phyloP scores from a whole-genome alignment of 2,113 vertebrate genomes.

The Macquaria australasica region DNA sequence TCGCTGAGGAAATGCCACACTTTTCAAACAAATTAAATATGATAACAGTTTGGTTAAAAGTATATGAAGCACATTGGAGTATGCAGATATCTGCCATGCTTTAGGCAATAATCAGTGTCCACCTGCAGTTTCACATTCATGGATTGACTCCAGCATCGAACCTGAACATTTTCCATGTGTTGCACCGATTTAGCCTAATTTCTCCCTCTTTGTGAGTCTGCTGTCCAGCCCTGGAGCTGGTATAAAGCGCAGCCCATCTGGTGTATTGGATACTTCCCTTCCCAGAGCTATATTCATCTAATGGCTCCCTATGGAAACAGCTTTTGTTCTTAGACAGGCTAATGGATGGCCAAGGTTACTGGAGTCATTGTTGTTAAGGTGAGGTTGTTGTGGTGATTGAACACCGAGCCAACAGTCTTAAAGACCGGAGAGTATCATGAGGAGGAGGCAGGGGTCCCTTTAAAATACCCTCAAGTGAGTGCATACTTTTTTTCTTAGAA shows the following conservation, averaged over 20 bases:
- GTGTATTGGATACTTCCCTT: constrained; percentile 71
- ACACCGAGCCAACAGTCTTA: constrained; percentile 46
- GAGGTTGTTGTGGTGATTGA: constrained; percentile 72
- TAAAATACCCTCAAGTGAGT: constrained; percentile 42
- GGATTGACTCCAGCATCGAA: constrained; percentile 40
- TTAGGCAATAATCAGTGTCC: constrained; percentile 43
- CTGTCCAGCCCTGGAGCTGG: constrained; percentile 70
- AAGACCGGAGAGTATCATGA: constrained; percentile 41
- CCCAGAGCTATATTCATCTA: constrained; percentile 75
- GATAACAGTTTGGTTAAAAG: constrained; percentile 1
- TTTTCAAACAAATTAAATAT: not conserved
- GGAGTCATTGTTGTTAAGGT: constrained; percentile 75
- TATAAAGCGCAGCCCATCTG: constrained; percentile 75
- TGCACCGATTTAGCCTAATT: constrained; percentile 59
- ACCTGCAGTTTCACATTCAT: constrained; percentile 49
- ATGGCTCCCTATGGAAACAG: constrained; percentile 76
- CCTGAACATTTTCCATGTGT: constrained; percentile 54
- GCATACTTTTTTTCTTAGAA: not conserved
- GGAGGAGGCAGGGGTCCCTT: constrained; percentile 49
- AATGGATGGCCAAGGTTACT: constrained; percentile 76
- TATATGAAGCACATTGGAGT: not conserved
- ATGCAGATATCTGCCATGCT: not conserved
- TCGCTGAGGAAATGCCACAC: not conserved
- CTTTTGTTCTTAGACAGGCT: constrained; percentile 78
- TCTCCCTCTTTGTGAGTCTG: constrained; percentile 47